Conservation (phyloP, 2,888 invertebrate species). For the Acanthococcus lagerstroemiae region DNA sequence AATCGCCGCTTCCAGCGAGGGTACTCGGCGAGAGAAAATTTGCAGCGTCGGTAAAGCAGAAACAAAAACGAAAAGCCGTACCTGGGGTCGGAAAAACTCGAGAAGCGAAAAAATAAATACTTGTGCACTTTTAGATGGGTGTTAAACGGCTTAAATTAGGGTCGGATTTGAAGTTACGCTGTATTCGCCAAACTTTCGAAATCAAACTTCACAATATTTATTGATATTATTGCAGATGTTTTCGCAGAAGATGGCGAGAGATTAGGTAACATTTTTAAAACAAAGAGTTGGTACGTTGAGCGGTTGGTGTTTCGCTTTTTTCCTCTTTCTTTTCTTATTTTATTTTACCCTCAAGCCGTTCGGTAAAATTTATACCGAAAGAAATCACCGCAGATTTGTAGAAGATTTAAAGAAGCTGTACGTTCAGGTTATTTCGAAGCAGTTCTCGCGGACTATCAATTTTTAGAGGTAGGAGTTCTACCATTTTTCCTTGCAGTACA, state of each 20-base stretch:
- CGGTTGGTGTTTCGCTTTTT: background rate
- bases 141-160: conserved; percentile 24
- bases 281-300: background rate
- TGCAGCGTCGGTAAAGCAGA: too few relatives aligned
- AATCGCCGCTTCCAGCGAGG: too few relatives aligned
- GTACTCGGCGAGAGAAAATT: too few relatives aligned
- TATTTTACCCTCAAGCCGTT: background rate
- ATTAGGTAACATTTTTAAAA: conserved; percentile 15
- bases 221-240: conserved; percentile 26
- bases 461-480: too few relatives aligned
- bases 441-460: too few relatives aligned
- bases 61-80: too few relatives aligned
- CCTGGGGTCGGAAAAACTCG: too few relatives aligned
- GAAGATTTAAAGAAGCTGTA: too few relatives aligned
- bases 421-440: too few relatives aligned
- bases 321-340: background rate
- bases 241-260: conserved; percentile 12
- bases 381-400: background rate
- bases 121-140: conserved; percentile 21
- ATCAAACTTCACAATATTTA: conserved; percentile 18
- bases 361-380: background rate
- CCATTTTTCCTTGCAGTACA: too few relatives aligned
- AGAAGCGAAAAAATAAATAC: too few relatives aligned
- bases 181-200: conserved; percentile 20
- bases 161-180: conserved; percentile 17